Evolutionary conservation across 2,113 vertebrate genomes (phyloP), one percentile per base, ranked within the genome.

Genomic region (Ancistrus triradiatus): DNA sequence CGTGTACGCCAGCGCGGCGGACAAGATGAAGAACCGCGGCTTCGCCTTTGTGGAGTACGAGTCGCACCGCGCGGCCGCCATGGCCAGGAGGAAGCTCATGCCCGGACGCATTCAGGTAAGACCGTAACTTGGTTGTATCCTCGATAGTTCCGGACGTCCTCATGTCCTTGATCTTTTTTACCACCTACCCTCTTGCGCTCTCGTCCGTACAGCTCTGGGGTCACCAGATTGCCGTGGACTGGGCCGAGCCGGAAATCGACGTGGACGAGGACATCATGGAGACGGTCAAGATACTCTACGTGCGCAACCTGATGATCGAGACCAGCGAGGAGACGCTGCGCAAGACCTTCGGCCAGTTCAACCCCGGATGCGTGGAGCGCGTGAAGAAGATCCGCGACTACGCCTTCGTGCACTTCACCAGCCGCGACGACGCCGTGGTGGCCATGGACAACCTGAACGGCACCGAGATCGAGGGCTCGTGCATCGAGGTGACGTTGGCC

Each of bases 1-100:
- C 0, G 96, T 99, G 35, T 99, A 99, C 3, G 95, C 96, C 59
- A 99, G 96, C 0, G 96, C 95, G 0, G 95, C 96, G 2, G 96
- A 99, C 84, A 99, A 99, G 85, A 95, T 99, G 96, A 99, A 98
- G 84, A 99, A 99, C 78, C 90, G 96, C 48, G 96, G 96, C 68
- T 99, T 99, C 0, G 95, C 96, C 70, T 99, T 99, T 2, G 95
- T 99, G 43, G 96, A 99, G 73, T 99, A 99, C 0, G 95, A 98
- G 78, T 97, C 94, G 24, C 96, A 99, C 75, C 87, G 96, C 21
- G 95, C 96, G 0, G 96, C 96, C 0, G 96, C 96, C 48, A 99
- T 99, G 96, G 96, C 96, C 18, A 90, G 96, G 71, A 90, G 96
- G 70, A 99, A 99, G 79, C 83, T 99, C 72, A 98, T 99, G 95